These are phyloP conservation scores for Aspidapion aeneum DNA, from an alignment of 2,888 invertebrate genomes.

Conservation along the genomic window DNA sequence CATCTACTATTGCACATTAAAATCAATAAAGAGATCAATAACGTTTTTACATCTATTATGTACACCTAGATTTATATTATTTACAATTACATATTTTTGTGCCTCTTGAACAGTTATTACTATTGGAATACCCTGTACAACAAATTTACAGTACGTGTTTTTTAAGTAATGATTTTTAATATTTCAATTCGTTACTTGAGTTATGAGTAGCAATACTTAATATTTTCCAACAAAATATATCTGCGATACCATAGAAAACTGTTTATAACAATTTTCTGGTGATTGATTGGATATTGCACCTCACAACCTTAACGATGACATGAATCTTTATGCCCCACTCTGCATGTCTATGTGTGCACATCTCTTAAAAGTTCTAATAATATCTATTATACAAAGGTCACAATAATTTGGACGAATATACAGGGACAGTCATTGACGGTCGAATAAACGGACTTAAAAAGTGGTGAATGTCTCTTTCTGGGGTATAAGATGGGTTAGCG, in stretches of 20 bases:
- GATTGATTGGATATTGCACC: too few relatives aligned
- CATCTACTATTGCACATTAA: not conserved
- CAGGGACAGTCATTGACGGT: conserved; percentile 47
- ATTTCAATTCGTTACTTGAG: not conserved
- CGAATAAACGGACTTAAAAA: conserved; percentile 55
- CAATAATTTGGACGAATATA: conserved; percentile 53
- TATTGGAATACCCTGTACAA: not conserved
- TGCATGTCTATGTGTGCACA: too few relatives aligned
- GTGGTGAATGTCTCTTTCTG: conserved; percentile 47
- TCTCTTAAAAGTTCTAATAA: not conserved
- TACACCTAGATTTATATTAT: not conserved
- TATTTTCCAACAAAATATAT: too few relatives aligned
- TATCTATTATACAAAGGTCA: conserved; percentile 47
- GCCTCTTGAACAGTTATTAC: not conserved
- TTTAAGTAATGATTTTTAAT: conserved; percentile 1
- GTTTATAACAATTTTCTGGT: too few relatives aligned
- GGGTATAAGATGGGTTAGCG: conserved; percentile 35
- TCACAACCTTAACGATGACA: too few relatives aligned
- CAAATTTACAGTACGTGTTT: not conserved
- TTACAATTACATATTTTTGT: not conserved
- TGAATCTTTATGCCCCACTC: too few relatives aligned
- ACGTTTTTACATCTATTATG: not conserved
- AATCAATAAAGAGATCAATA: not conserved
- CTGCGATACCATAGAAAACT: too few relatives aligned
- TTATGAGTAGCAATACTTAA: not conserved